Percentiles rank a stretch among this genome's conserved stretches.
phyloP scores from a whole-genome alignment of 2,113 vertebrate genomes.

The Petromus typicus region DNA sequence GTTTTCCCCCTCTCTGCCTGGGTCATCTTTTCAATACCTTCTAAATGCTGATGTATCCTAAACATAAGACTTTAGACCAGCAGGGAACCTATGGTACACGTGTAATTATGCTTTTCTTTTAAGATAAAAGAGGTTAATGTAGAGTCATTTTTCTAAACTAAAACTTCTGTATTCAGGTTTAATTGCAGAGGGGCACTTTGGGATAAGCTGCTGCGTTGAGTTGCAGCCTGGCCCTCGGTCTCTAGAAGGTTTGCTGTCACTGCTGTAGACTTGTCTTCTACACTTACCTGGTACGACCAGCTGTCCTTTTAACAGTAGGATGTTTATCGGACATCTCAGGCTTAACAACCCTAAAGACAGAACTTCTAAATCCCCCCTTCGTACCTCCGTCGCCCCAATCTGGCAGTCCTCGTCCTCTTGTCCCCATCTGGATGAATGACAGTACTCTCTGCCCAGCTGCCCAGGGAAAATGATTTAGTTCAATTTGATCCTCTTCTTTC shows the following conservation, averaged over 20 bases:
- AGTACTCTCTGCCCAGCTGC: neutral
- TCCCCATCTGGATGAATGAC: neutral
- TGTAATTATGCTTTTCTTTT: neutral
- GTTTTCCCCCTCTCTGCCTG: neutral
- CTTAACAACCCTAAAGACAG: neutral
- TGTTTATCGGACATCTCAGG: neutral
- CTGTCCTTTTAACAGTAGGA: neutral
- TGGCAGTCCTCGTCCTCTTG: neutral
- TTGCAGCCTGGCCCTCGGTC: neutral
- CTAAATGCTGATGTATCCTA: neutral
- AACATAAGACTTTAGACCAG: neutral
- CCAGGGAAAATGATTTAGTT: neutral
- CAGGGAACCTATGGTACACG: neutral
- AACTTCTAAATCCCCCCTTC: neutral
- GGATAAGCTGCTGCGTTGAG: neutral
- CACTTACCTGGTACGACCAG: neutral
- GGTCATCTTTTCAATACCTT: neutral
- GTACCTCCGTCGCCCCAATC: neutral
- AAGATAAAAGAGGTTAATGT: neutral
- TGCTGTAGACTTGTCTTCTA: neutral
- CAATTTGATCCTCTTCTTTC: slow-evolving; percentile 14
- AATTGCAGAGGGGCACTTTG: neutral
- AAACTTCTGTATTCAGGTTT: neutral
- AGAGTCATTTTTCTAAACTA: neutral
- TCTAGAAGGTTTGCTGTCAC: neutral